Evolutionary conservation across 2,113 vertebrate species (phyloP), one percentile per base, ranked within the genome.

Genomic region (Corythornis cristatus): DNA sequence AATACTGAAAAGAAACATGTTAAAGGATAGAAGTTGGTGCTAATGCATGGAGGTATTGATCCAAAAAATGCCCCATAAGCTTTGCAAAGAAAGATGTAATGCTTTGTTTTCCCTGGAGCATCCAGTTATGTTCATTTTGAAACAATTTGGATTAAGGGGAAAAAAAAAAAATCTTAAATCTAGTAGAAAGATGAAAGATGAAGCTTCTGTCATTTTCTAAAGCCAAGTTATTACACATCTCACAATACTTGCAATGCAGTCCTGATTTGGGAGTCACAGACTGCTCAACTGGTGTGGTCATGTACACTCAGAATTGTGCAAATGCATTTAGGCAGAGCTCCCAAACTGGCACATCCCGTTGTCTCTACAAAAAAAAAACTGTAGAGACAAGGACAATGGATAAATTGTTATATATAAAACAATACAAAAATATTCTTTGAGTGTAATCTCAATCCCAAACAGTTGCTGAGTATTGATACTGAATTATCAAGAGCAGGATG

Each of bases 281-380:
- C 33, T 61, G 15, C 5, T 51, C 2, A 0, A 26, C 53, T 53
- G 31, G 3, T 83, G 22, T 31, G 45, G 40, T 35, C 16, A 28
- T 29, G 28, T 23, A 3, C 6, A 3, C 57, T 61, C 45, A 43
- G 21, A 53, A 28, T 9, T 37, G 26, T 14, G 11, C 18, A 75
- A 3, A 29, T 20, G 7, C 45, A 37, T 65, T 42, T 28, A 57
- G 45, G 62, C 75, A 80, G 74, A 45, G 9, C 23, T 25, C 14
- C 29, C 7, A 7, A 3, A n/a, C 15, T 5, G 3, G 25, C 33
- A 37, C 1, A 0, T 19, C 6, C 3, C 28, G 5, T 19, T 68
- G 40, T 42, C 33, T 37, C 4, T 53, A 7, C 15, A 28, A 50
- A 83, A 75, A 43, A 15, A n/a, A 35, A 35, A 35, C 2, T 40